phyloP scores from a whole-genome alignment of 2,888 invertebrate genomes.

The Platypus cylindrus region DNA sequence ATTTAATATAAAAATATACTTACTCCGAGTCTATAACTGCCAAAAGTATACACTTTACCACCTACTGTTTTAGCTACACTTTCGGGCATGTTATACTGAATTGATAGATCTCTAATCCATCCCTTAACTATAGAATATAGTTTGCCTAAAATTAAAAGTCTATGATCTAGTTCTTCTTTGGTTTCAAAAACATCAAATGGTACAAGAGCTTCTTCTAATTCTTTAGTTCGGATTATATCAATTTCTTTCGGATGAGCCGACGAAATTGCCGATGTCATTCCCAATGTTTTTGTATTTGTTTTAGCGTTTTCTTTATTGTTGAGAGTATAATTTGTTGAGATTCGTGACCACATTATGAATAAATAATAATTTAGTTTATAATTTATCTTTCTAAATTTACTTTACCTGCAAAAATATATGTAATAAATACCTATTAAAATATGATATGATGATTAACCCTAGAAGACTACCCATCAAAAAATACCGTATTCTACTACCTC shows the following conservation, averaged over 20 bases:
- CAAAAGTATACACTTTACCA: constrained; percentile 99
- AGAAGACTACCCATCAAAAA: constrained; percentile 1
- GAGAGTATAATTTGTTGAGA: constrained; percentile 19
- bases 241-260: constrained; percentile 69
- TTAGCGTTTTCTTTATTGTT: constrained; percentile 26
- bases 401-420: no score
- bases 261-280: constrained; percentile 92
- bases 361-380: no score
- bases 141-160: constrained; percentile 73
- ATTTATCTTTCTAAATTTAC: no score
- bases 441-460: no score
- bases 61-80: constrained; percentile 84
- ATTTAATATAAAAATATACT: constrained; percentile 23
- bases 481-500: background rate
- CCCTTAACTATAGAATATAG: constrained; percentile 82
- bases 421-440: no score
- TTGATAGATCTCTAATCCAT: constrained; percentile 87
- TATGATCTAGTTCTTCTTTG: constrained; percentile 79
- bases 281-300: constrained; percentile 51
- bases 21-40: constrained; percentile 87
- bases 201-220: constrained; percentile 63
- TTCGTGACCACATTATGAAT: constrained; percentile 22
- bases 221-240: constrained; percentile 62
- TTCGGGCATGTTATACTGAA: constrained; percentile 83
- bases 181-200: constrained; percentile 85